These are phyloP conservation scores for Trididemnum clinides DNA, from an alignment of 23 tunicate genomes.

Conservation along the genomic window DNA sequence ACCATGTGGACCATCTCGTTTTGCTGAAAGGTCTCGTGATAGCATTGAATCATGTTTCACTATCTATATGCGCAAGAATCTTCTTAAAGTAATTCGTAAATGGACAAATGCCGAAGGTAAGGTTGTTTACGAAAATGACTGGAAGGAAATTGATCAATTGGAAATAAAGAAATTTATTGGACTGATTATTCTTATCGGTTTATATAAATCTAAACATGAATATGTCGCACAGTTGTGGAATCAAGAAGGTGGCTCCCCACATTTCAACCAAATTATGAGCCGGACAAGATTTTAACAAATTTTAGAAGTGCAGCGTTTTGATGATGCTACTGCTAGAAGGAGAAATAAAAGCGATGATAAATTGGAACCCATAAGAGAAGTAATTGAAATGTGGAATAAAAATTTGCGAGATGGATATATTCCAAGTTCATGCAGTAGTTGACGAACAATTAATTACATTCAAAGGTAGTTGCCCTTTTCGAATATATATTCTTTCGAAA, in stretches of 20 bases:
- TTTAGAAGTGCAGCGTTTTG: background rate
- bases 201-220: background rate
- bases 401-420: background rate
- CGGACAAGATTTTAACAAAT: background rate
- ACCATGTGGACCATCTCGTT: background rate
- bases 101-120: background rate
- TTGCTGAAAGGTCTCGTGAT: background rate
- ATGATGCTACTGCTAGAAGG: background rate
- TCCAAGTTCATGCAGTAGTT: background rate
- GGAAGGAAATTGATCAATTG: background rate
- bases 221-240: background rate
- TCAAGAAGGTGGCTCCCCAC: background rate
- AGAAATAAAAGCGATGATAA: background rate
- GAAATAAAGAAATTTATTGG: background rate
- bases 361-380: background rate
- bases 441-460: background rate
- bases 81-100: background rate
- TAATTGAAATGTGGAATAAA: no score
- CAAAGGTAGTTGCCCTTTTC: background rate
- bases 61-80: background rate
- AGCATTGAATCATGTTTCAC: background rate
- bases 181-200: background rate
- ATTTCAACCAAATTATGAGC: background rate
- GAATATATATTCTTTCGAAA: background rate
- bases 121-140: background rate